phyloP scores from a whole-genome alignment of 2,797 vertebrate species.

The Acanthornis magna region DNA sequence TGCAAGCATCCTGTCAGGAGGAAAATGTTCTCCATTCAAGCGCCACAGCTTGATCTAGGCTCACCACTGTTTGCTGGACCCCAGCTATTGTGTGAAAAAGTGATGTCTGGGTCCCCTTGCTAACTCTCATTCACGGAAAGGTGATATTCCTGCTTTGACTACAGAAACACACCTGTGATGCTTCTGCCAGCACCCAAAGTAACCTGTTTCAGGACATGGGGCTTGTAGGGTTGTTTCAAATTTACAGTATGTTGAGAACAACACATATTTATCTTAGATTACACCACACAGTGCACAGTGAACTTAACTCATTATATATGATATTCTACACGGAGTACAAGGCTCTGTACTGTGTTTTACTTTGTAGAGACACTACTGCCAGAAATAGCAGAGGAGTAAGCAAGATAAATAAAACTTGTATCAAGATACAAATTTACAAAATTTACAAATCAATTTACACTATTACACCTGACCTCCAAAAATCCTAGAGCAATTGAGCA shows the following conservation, averaged over 20 bases:
- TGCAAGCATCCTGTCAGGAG: not conserved
- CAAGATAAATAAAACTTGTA: not conserved
- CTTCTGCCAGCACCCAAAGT: not conserved
- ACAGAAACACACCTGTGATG: not conserved
- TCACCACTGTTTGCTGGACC: not conserved
- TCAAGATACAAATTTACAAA: not conserved
- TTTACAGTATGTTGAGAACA: not conserved
- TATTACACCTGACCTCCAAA: not conserved
- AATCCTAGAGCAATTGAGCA: not conserved
- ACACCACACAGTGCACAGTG: accelerated
- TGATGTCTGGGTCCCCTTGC: not conserved
- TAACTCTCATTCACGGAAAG: not conserved
- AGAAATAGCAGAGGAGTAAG: not conserved
- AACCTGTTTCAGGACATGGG: not conserved
- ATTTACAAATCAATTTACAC: not conserved
- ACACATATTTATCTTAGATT: not conserved
- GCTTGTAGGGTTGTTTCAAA: not conserved
- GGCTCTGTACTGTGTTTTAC: not conserved
- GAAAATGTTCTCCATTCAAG: not conserved
- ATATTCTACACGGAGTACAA: accelerated
- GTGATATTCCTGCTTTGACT: not conserved
- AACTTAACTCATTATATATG: not conserved
- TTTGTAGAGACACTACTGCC: not conserved
- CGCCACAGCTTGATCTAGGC: not conserved
- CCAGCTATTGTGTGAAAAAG: not conserved